These are phyloP conservation scores for rabbit (Oryctolagus cuniculus) DNA, from an alignment of 2,113 vertebrate species.

Conservation along the genomic window DNA sequence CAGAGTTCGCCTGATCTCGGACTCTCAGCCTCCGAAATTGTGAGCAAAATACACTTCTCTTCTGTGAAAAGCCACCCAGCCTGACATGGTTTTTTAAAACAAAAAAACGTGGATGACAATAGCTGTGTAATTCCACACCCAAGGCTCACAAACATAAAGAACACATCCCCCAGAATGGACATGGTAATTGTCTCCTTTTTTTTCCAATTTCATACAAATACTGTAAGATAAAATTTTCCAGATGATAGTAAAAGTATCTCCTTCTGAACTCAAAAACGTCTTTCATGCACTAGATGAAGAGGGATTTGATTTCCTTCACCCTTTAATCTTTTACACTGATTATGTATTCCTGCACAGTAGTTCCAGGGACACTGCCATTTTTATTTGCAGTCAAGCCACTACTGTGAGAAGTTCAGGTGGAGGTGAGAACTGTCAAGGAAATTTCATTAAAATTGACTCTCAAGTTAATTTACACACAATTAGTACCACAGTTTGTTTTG, in stretches of 20 bases:
- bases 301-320: background rate
- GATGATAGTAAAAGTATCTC: conserved; percentile 4
- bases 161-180: background rate
- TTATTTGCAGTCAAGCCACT: conserved; percentile 17
- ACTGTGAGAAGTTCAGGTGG: conserved; percentile 28
- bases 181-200: background rate
- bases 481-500: conserved; percentile 75
- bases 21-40: too few species aligned
- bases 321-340: background rate
- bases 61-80: too few species aligned
- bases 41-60: too few species aligned
- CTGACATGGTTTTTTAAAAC: too few species aligned
- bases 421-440: conserved; percentile 20
- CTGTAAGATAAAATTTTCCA: background rate
- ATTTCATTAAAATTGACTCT: conserved; percentile 67
- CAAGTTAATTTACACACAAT: conserved; percentile 74
- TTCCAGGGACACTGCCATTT: conserved; percentile 30
- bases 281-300: background rate
- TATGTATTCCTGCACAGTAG: background rate
- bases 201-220: conserved; percentile 9
- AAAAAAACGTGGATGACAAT: too few species aligned
- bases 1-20: too few species aligned
- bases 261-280: conserved; percentile 21
- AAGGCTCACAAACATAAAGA: conserved; percentile 27
- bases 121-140: background rate